Evolutionary conservation across 1,140 invertebrate genomes (phyloP).

Genomic region (Drosophila melanica): DNA sequence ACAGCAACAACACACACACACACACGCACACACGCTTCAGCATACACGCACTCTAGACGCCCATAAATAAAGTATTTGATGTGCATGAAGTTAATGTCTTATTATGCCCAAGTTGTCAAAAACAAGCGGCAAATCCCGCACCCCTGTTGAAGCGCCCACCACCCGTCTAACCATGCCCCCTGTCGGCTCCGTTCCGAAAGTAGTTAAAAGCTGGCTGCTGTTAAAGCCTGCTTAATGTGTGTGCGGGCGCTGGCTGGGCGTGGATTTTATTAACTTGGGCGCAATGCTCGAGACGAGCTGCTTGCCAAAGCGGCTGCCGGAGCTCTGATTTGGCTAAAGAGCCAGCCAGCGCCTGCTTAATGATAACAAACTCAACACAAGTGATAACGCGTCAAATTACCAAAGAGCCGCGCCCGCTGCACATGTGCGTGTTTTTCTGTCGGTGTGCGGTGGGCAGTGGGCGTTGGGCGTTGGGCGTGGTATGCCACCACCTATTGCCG

Average conservation of each 20-base stretch:
- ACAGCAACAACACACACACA: constrained; percentile 41
- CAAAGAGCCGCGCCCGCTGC: constrained; percentile 45
- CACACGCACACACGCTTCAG: constrained; percentile 15
- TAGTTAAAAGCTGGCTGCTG: constrained; percentile 55
- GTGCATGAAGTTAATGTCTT: constrained; percentile 83
- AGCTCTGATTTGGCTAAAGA: constrained; percentile 78
- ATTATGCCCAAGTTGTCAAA: constrained; percentile 83
- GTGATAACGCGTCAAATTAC: constrained; percentile 83
- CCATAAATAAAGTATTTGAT: constrained; percentile 83
- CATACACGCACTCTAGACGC: constrained; percentile 65
- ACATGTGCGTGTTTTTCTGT: not conserved
- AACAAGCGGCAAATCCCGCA: constrained; percentile 66
- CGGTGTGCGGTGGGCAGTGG: not conserved
- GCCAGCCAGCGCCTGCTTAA: constrained; percentile 70
- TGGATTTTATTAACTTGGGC: constrained; percentile 74
- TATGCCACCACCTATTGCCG: constrained; percentile 31
- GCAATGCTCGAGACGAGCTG: constrained; percentile 15
- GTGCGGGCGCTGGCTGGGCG: constrained; percentile 19
- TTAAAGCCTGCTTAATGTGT: constrained; percentile 71
- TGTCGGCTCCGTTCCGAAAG: constrained; percentile 11
- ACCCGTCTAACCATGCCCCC: not conserved
- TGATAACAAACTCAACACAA: constrained; percentile 82
- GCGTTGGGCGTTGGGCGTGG: not conserved
- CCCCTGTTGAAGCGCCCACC: not conserved
- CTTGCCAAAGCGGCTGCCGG: constrained; percentile 12